phyloP scores from a whole-genome alignment of 2,113 vertebrate genomes.

The Rattus rattus region DNA sequence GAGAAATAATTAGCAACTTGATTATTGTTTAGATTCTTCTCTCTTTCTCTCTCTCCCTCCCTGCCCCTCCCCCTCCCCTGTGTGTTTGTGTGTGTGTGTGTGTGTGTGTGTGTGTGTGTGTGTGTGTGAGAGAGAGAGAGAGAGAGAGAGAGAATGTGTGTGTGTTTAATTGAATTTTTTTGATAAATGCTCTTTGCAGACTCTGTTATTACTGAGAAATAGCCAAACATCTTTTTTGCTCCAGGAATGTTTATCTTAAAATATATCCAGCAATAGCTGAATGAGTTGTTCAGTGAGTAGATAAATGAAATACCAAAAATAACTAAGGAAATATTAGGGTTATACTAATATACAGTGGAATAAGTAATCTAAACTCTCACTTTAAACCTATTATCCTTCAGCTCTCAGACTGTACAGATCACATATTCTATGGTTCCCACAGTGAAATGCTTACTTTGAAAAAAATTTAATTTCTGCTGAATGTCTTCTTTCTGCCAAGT shows the following conservation, averaged over 20 bases:
- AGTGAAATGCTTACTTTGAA: background rate
- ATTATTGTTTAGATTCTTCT: constrained; percentile 31
- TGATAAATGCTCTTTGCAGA: constrained; percentile 70
- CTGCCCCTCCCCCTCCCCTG: too few species aligned
- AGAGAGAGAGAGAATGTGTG: background rate
- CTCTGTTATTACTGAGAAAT: constrained; percentile 80
- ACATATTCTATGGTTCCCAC: background rate
- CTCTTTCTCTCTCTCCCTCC: background rate
- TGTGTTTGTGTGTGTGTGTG: background rate
- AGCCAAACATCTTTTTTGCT: constrained; percentile 70
- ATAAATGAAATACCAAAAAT: constrained; percentile 77
- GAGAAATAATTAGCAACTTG: constrained; percentile 55
- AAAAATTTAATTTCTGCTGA: constrained; percentile 8
- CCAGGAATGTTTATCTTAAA: constrained; percentile 81
- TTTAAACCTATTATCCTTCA: constrained; percentile 65
- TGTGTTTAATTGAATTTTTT: constrained; percentile 58
- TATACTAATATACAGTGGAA: constrained; percentile 68
- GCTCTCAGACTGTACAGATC: background rate
- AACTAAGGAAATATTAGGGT: constrained; percentile 70
- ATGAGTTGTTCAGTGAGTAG: constrained; percentile 74
- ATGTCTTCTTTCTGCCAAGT: background rate
- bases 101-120: background rate
- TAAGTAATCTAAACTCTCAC: constrained; percentile 57
- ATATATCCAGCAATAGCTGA: constrained; percentile 71
- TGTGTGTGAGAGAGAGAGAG: too few species aligned